Percentiles rank a stretch among this genome's conserved stretches.
phyloP scores from a whole-genome alignment of 2,113 vertebrate genomes.

The Lynx canadensis region DNA sequence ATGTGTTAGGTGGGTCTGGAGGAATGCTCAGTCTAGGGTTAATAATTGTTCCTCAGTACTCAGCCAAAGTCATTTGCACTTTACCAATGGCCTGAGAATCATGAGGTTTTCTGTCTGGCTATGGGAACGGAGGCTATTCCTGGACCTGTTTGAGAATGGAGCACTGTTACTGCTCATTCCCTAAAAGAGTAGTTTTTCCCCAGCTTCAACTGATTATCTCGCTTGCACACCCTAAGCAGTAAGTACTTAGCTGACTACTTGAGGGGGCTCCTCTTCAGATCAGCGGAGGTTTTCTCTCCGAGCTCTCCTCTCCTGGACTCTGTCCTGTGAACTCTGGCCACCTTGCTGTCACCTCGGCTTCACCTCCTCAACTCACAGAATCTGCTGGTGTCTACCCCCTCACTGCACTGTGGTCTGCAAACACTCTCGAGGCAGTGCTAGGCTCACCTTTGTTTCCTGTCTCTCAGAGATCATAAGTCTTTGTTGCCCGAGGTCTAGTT shows the following conservation, averaged over 20 bases:
- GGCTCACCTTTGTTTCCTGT: not conserved
- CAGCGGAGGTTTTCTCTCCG: not conserved
- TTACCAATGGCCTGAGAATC: not conserved
- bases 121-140: not conserved
- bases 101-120: not conserved
- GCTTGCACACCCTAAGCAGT: rapidly evolving
- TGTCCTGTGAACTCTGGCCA: not conserved
- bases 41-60: not conserved
- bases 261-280: not conserved
- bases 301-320: not conserved
- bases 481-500: not conserved
- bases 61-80: not conserved
- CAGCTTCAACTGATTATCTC: not conserved
- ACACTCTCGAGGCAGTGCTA: too few species aligned
- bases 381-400: not conserved
- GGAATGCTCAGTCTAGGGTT: not conserved
- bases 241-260: not conserved
- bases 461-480: not conserved
- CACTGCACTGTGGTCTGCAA: not conserved
- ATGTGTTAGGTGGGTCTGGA: not conserved
- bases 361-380: not conserved
- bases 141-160: not conserved
- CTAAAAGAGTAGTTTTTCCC: too few species aligned
- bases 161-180: not conserved
- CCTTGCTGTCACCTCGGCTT: not conserved